Percentiles rank a stretch among this genome's conserved stretches.
Conservation (phyloP, 2,888 invertebrate genomes). For the Aphidoletes aphidimyza region DNA sequence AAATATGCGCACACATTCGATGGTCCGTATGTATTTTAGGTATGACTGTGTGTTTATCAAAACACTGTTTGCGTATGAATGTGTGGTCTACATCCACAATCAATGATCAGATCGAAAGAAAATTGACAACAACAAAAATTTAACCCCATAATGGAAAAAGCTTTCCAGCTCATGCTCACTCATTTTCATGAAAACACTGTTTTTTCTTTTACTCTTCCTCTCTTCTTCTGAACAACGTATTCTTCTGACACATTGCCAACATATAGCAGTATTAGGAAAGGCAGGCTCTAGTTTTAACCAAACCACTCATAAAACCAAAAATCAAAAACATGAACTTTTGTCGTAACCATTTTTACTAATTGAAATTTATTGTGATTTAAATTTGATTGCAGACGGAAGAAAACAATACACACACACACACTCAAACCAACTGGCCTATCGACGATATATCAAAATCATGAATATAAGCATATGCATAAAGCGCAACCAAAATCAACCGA, state of each 20-base stretch:
- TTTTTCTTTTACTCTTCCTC: background rate
- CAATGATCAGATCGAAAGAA: too few relatives aligned
- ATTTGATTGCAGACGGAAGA: constrained; percentile 49
- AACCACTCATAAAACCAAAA: background rate
- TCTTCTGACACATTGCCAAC: background rate
- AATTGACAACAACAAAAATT: too few relatives aligned
- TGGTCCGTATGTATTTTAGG: too few relatives aligned
- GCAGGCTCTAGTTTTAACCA: background rate
- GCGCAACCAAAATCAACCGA: constrained; percentile 30
- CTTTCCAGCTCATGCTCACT: too few relatives aligned
- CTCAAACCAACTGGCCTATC: constrained; percentile 46
- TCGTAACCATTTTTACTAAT: constrained; percentile 45
- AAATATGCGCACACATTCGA: too few relatives aligned
- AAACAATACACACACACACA: constrained; percentile 47
- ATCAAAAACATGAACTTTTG: constrained; percentile 14
- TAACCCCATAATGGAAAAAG: too few relatives aligned
- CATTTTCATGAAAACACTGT: too few relatives aligned
- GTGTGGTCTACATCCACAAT: too few relatives aligned
- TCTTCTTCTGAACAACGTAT: background rate
- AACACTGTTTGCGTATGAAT: too few relatives aligned
- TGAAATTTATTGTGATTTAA: constrained; percentile 50
- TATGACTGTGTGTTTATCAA: too few relatives aligned
- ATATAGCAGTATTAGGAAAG: background rate
- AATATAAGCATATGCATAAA: constrained; percentile 44
- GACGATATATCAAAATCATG: constrained; percentile 44